Percentiles rank a stretch among this genome's conserved stretches.
These are phyloP conservation scores for Tinea semifulvella DNA, from an alignment of 2,888 invertebrate species.

Conservation along the genomic window DNA sequence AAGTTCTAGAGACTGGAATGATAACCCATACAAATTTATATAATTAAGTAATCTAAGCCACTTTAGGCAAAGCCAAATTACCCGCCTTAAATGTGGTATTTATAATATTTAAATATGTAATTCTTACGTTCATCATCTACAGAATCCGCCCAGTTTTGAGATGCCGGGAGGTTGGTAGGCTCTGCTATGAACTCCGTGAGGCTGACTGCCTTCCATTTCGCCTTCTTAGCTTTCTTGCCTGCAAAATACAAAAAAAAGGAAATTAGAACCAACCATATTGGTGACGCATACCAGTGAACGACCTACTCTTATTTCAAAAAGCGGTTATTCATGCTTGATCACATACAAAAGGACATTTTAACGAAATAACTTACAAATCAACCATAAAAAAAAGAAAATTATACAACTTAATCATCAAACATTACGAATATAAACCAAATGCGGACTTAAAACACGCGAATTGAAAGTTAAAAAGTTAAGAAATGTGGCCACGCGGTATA, in stretches of 20 bases:
- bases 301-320: constrained; percentile 55
- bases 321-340: constrained; percentile 40
- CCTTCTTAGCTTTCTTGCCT: constrained; percentile 88
- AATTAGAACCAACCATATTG: constrained; percentile 32
- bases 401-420: background rate
- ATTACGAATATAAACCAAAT: background rate
- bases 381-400: constrained; percentile 9
- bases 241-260: constrained; percentile 24
- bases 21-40: no score
- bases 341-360: constrained; percentile 23
- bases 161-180: constrained; percentile 66
- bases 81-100: no score
- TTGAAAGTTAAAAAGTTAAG: constrained; percentile 28
- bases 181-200: constrained; percentile 85
- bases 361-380: background rate
- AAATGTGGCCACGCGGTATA: constrained; percentile 68
- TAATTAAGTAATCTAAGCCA: no score
- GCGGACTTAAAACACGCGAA: background rate
- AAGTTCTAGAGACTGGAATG: no score
- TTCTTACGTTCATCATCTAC: constrained; percentile 82
- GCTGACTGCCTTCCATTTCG: constrained; percentile 83
- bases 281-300: constrained; percentile 59
- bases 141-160: constrained; percentile 82
- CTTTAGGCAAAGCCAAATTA: no score
- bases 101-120: no score